Conservation (phyloP, 2,888 invertebrate species). For the Clanis bilineata region DNA sequence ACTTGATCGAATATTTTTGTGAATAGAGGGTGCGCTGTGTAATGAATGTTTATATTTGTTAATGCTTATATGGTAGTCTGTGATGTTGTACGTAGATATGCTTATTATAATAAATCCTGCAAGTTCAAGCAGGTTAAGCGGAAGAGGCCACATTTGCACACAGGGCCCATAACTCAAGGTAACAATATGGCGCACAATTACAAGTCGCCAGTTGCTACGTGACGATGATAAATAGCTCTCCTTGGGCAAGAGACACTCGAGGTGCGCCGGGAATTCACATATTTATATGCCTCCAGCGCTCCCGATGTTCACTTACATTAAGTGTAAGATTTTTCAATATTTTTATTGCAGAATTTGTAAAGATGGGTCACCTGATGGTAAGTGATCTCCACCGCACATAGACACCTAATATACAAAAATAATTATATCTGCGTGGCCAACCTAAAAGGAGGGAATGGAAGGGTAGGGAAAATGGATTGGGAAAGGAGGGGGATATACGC, state of each 20-base stretch:
- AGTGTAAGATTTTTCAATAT: not conserved
- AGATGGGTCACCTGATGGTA: too few relatives aligned
- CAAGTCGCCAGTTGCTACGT: constrained; percentile 64
- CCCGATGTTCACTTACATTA: not conserved
- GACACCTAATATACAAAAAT: too few relatives aligned
- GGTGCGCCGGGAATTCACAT: constrained; percentile 29
- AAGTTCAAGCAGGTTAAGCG: constrained; percentile 46
- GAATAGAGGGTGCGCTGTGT: not conserved
- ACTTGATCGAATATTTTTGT: constrained; percentile 26
- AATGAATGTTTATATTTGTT: not conserved
- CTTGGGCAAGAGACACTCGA: constrained; percentile 63
- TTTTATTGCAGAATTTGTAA: too few relatives aligned
- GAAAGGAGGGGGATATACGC: too few relatives aligned
- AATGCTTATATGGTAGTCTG: constrained; percentile 19
- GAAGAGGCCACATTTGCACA: constrained; percentile 61
- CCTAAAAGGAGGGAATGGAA: too few relatives aligned
- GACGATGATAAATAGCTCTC: constrained; percentile 78
- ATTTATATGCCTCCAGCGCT: not conserved
- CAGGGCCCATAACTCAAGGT: constrained; percentile 68
- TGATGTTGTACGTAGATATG: constrained; percentile 24
- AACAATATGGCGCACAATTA: constrained; percentile 79
- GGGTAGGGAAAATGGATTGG: too few relatives aligned
- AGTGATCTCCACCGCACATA: too few relatives aligned
- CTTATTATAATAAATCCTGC: constrained; percentile 22
- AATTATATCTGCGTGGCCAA: too few relatives aligned